Conservation (phyloP, 1,140 invertebrate genomes). For the Pogonomyrmex barbatus region DNA sequence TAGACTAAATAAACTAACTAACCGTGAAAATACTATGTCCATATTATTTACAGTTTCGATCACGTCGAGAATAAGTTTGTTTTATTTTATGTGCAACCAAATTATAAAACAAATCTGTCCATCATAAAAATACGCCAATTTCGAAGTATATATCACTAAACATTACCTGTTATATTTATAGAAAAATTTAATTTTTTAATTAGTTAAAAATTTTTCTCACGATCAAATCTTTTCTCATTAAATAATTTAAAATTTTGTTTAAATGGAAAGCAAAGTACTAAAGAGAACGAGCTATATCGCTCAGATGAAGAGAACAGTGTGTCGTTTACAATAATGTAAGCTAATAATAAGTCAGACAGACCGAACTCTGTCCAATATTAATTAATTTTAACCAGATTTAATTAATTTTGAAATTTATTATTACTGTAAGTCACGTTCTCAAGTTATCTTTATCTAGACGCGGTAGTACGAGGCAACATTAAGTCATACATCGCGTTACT, state of each 20-base stretch:
- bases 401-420: background rate
- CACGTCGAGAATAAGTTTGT: slow-evolving; percentile 12
- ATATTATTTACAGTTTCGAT: slow-evolving; percentile 32
- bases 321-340: background rate
- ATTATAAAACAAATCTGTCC: background rate
- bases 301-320: background rate
- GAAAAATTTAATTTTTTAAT: background rate
- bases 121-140: too few species aligned
- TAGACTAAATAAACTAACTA: slow-evolving; percentile 42
- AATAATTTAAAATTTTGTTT: background rate
- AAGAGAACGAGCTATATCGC: background rate
- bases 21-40: slow-evolving; percentile 1
- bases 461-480: background rate
- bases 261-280: background rate
- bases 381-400: background rate
- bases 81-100: background rate
- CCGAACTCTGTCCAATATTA: background rate
- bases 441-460: background rate
- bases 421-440: background rate
- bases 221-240: background rate
- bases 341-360: slow-evolving; percentile 39
- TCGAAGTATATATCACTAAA: too few species aligned
- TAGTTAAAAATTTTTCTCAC: background rate
- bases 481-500: background rate
- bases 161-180: background rate